These are phyloP conservation scores for Orchesella cincta DNA, from an alignment of 1,140 invertebrate genomes.

Conservation along the genomic window DNA sequence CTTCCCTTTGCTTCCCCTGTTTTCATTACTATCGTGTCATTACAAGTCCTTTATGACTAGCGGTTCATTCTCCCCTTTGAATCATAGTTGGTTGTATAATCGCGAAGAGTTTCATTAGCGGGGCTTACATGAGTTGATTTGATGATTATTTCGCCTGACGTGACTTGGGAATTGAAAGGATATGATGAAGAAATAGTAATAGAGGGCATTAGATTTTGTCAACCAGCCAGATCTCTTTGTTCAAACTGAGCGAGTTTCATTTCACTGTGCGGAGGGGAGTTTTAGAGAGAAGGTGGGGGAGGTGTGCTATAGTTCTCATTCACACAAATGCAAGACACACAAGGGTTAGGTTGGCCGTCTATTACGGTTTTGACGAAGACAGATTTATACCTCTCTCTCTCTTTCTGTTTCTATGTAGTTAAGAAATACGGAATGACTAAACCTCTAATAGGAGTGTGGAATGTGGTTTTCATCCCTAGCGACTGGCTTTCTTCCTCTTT, in stretches of 20 bases:
- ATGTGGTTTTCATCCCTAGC: conserved; percentile 10
- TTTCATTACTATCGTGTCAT: too few species aligned
- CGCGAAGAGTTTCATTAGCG: conserved; percentile 16
- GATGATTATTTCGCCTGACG: conserved; percentile 25
- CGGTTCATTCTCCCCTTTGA: not conserved
- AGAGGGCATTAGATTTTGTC: conserved; percentile 24
- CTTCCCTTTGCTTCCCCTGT: too few species aligned
- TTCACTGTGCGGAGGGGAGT: conserved; percentile 2
- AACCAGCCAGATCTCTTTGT: conserved; percentile 18
- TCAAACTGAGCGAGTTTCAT: not conserved
- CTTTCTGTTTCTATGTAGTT: conserved; percentile 14
- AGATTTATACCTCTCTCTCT: not conserved
- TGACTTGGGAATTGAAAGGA: conserved; percentile 22
- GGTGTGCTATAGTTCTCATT: not conserved
- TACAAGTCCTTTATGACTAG: not conserved
- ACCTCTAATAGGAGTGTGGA: not conserved
- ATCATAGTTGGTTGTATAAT: conserved; percentile 2
- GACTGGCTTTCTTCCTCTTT: not conserved
- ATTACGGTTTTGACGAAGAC: not conserved
- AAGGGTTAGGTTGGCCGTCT: not conserved
- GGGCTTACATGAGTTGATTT: conserved; percentile 4
- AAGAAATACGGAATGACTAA: not conserved
- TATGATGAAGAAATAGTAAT: conserved; percentile 18
- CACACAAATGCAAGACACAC: not conserved
- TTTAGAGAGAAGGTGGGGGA: not conserved